Conservation (phyloP, 2,888 invertebrate genomes). For the Coenonympha arcania region DNA sequence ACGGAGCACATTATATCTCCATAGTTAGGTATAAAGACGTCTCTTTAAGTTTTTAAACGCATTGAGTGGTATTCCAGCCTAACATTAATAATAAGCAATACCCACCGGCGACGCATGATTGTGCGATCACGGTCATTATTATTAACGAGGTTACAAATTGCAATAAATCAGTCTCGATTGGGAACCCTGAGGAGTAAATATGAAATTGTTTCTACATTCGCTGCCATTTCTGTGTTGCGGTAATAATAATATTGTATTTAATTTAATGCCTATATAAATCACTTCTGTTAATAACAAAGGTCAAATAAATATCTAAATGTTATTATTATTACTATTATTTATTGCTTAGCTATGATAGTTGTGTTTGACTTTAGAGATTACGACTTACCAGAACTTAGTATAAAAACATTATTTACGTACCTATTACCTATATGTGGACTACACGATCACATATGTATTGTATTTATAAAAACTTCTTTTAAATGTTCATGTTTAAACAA, state of each 20-base stretch:
- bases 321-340: neutral
- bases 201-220: slow-evolving; percentile 38
- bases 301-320: neutral
- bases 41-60: too few species aligned
- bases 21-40: too few species aligned
- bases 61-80: neutral
- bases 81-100: slow-evolving; percentile 8
- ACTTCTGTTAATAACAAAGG: neutral
- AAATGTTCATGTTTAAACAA: too few species aligned
- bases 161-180: slow-evolving; percentile 54
- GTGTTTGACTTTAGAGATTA: neutral
- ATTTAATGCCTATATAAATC: neutral
- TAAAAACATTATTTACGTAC: too few species aligned
- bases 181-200: slow-evolving; percentile 32
- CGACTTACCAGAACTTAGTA: neutral
- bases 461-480: too few species aligned
- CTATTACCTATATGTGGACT: too few species aligned
- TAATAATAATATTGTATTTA: slow-evolving; percentile 30
- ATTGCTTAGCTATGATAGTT: slow-evolving; percentile 1
- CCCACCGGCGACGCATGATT: slow-evolving; percentile 23
- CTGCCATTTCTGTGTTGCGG: slow-evolving; percentile 34
- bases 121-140: slow-evolving; percentile 43
- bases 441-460: too few species aligned
- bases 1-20: too few species aligned
- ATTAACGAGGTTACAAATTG: slow-evolving; percentile 48